Evolutionary conservation across 1,140 invertebrate species (phyloP), one percentile per base, ranked within the genome.

Genomic region (Drosophila sproati): DNA sequence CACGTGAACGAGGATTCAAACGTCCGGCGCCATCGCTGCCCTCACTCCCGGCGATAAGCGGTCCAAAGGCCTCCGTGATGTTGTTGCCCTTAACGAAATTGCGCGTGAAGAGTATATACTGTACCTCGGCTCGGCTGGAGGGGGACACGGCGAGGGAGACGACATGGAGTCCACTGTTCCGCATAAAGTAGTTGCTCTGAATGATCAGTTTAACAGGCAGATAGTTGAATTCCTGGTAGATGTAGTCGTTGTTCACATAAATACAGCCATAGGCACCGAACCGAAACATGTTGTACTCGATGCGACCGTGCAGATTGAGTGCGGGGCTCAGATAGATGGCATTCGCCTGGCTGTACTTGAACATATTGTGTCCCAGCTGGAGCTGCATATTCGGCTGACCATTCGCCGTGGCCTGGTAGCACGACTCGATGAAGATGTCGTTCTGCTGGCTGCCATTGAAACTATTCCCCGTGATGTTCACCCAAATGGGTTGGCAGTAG

Each of bases 71-170:
- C 93, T 99, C 97, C n/a, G 94, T 94, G 3, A 99, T 96, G 70
- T 94, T 94, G 93, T 99, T 99, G 29, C 96, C 94, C 67, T 95
- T 94, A 0, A 99, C 94, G 91, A 96, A 97, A 92, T 99, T 99
- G 80, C 96, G 95, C 0, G 97, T 98, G 81, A 99, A 98, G 4
- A 97, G 83, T 34, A 99, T 92, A 45, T 94, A 95, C 88, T 99
- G 98, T 5, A 94, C 85, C 68, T 94, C 92, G 0, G 82, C 66
- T 7, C 95, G 94, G 80, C 96, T 96, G 82, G 98, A 97, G 3
- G 98, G 96, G 10, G 97, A 97, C 0, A 99, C 92, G 1, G 97
- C 97, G 4, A 99, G 92, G 83, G 96, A 98, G 0, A 96, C 96
- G 0, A 98, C 97, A 93, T 97, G 99, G 0, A 95, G 93, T 0